These are phyloP conservation scores for Parnassius smintheus DNA, from an alignment of 2,888 invertebrate genomes.

Conservation along the genomic window DNA sequence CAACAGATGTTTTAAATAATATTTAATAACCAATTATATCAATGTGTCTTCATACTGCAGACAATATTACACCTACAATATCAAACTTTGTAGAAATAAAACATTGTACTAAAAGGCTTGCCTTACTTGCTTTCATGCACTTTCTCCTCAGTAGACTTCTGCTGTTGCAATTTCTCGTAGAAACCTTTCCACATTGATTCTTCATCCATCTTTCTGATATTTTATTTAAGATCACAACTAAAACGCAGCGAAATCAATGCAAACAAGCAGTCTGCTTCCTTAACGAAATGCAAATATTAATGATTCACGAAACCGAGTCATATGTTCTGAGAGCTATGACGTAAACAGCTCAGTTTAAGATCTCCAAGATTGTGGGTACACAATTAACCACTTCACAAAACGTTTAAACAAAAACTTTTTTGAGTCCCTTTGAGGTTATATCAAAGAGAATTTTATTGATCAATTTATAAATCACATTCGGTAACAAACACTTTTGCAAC, in stretches of 20 bases:
- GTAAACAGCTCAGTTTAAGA: conserved; percentile 56
- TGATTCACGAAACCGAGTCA: conserved; percentile 70
- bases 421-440: conserved; percentile 14
- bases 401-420: conserved; percentile 5
- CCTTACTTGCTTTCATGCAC: conserved; percentile 86
- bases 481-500: not conserved
- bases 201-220: conserved; percentile 77
- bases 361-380: conserved; percentile 20
- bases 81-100: no score
- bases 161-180: conserved; percentile 84
- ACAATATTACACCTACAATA: no score
- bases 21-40: no score
- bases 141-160: conserved; percentile 82
- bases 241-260: conserved; percentile 4
- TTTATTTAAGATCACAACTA: conserved; percentile 19
- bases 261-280: conserved; percentile 1
- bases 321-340: conserved; percentile 60
- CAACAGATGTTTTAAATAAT: no score
- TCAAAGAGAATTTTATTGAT: not conserved
- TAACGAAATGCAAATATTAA: conserved; percentile 19
- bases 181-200: conserved; percentile 90
- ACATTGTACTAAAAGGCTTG: no score
- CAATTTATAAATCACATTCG: conserved; percentile 2
- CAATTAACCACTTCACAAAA: conserved; percentile 6
- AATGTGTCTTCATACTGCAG: no score